phyloP scores from a whole-genome alignment of 2,888 invertebrate species.

The Drosophila formosana region DNA sequence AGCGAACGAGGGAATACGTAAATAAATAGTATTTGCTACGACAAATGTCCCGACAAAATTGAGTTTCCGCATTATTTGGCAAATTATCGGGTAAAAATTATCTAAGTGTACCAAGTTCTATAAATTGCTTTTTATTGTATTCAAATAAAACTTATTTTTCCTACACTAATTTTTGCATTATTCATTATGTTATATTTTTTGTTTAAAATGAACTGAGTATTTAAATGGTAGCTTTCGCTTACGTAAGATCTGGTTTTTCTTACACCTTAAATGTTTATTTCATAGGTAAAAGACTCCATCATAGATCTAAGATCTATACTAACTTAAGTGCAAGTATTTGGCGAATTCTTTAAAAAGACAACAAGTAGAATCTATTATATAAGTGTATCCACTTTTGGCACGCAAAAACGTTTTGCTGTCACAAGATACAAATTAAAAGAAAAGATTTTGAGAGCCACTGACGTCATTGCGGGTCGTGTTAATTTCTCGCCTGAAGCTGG shows the following conservation, averaged over 20 bases:
- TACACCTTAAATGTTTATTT: background rate
- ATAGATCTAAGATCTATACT: background rate
- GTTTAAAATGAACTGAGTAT: too few species aligned
- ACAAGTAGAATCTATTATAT: conserved; percentile 4
- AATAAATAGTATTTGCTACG: background rate
- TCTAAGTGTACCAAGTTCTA: too few species aligned
- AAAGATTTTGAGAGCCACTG: conserved; percentile 20
- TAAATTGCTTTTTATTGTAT: too few species aligned
- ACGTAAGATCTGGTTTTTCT: background rate
- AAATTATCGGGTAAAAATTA: background rate
- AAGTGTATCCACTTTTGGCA: conserved; percentile 18
- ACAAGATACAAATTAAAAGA: background rate
- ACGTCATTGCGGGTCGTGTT: conserved; percentile 31
- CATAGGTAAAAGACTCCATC: background rate
- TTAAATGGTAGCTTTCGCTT: background rate
- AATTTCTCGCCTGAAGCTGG: conserved; percentile 7
- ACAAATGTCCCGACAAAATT: conserved; percentile 2
- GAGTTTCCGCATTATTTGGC: conserved; percentile 16
- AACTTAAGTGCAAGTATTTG: background rate
- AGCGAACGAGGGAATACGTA: conserved; percentile 7
- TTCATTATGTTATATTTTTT: too few species aligned
- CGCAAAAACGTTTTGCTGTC: conserved; percentile 10
- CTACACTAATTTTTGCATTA: too few species aligned
- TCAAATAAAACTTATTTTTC: too few species aligned
- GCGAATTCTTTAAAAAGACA: background rate